Conservation (phyloP, 2,888 invertebrate genomes). For the Lordiphosa andalusiaca region DNA sequence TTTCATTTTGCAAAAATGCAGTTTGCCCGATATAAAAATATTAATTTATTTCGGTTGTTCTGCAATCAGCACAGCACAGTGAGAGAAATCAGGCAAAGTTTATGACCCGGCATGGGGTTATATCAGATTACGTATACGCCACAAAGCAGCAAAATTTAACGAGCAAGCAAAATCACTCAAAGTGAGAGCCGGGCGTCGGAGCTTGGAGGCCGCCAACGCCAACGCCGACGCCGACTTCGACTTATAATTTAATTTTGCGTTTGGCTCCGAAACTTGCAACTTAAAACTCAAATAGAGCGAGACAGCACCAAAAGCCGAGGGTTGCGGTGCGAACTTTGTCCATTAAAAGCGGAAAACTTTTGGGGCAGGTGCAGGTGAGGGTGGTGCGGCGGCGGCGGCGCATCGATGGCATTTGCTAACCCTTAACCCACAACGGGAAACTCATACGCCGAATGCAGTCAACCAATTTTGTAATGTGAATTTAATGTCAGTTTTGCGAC, state of each 20-base stretch:
- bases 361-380: conserved; percentile 47
- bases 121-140: conserved; percentile 69
- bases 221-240: conserved; percentile 36
- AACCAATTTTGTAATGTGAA: conserved; percentile 72
- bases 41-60: not conserved
- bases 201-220: too few relatives aligned
- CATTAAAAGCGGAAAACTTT: conserved; percentile 66
- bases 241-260: conserved; percentile 62
- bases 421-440: conserved; percentile 32
- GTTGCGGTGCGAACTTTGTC: conserved; percentile 50
- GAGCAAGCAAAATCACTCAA: conserved; percentile 64
- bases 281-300: conserved; percentile 41
- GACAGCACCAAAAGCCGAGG: conserved; percentile 24
- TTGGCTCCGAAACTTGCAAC: conserved; percentile 23
- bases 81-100: conserved; percentile 1
- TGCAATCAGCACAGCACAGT: conserved; percentile 4
- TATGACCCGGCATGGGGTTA: conserved; percentile 24
- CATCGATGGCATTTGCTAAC: conserved; percentile 62
- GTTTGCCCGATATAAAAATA: not conserved
- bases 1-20: conserved; percentile 5
- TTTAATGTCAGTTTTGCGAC: conserved; percentile 72
- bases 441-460: conserved; percentile 68
- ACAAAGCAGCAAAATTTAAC: conserved; percentile 58
- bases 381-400: conserved; percentile 34
- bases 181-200: conserved; percentile 19